Base-by-base conservation (phyloP, 2,113 vertebrate genomes). In the Aplodontia rufa region DNA sequence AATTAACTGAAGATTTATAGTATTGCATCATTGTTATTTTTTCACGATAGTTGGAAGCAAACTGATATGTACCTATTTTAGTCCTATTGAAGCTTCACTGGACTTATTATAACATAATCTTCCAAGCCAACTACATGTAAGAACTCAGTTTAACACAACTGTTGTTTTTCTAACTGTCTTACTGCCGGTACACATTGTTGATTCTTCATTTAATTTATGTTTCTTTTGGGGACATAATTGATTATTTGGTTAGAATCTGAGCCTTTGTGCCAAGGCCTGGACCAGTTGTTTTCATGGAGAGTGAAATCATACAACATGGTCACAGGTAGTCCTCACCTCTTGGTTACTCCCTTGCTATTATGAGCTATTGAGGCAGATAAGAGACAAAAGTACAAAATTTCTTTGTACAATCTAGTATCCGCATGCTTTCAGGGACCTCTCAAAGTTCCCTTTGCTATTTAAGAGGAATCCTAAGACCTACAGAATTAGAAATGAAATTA, bases 1-100 rank as follows among this genome's bases (percentile, higher is more conserved):
- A 97, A 93, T 96, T 98, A 96, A 72, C 79, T 95, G 35, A 96
- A 97, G 96, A 95, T 90, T 96, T 98, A 93, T 55, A 85, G 79
- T 96, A 16, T 96, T 97, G 87, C 96, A 80, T 97, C 78, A 75
- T 93, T 92, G 93, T 97, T 97, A 81, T 64, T 97, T 72, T 97
- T 96, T 96, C 82, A 83, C 89, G 92, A 95, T 91, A 93, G 14
- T 90, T 98, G 69, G 51, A 87, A 87, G 87, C 87, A 86, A 97
- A 97, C 95, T 97, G 51, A 66, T 78, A 72, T 72, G 49, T 0
- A 12, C 37, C 96, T 96, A 95, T 97, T 98, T 97, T 96, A 94
- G 84, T 83, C 37, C 49, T 51, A 49, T 92, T 93, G 68, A 71
- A 91, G 76, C 80, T 98, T 92, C 92, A 79, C 97, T 96, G 95